Evolutionary conservation across 2,888 invertebrate genomes (phyloP).

Genomic region (Meandrusa payeni): DNA sequence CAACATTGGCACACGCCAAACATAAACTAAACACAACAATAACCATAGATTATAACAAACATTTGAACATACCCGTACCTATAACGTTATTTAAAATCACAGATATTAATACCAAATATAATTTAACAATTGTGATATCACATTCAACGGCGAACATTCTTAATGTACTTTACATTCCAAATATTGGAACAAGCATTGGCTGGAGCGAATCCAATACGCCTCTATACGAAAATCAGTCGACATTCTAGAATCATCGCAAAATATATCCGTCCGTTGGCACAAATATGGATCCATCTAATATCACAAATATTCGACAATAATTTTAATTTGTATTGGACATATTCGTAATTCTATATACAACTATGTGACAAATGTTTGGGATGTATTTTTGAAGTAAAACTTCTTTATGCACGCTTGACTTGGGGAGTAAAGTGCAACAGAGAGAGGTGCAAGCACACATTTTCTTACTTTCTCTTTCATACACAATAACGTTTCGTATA

Average conservation of each 20-base stretch:
- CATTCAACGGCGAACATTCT: background rate
- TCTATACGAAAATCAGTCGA: slow-evolving; percentile 51
- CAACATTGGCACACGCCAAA: slow-evolving; percentile 2
- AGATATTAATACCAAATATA: slow-evolving; percentile 9
- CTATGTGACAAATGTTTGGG: slow-evolving; percentile 8
- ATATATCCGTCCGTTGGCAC: slow-evolving; percentile 24
- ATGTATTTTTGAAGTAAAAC: no score
- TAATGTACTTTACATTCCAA: slow-evolving; percentile 5
- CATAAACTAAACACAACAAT: slow-evolving; percentile 9
- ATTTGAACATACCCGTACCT: background rate
- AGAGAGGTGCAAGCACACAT: no score
- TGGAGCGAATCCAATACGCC: slow-evolving; percentile 20
- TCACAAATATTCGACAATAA: slow-evolving; percentile 12
- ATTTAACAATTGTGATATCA: slow-evolving; percentile 4
- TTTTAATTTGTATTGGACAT: no score
- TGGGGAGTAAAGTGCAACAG: no score
- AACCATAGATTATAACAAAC: background rate
- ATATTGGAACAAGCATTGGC: slow-evolving; percentile 25
- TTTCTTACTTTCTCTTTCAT: no score
- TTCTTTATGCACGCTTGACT: no score
- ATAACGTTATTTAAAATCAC: slow-evolving; percentile 17
- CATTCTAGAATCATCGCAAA: slow-evolving; percentile 36
- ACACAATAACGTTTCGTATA: no score
- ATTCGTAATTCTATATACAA: no score
- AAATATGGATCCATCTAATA: slow-evolving; percentile 29